Conservation (phyloP, 2,113 vertebrate genomes). For the Gymnorhina tibicen region DNA sequence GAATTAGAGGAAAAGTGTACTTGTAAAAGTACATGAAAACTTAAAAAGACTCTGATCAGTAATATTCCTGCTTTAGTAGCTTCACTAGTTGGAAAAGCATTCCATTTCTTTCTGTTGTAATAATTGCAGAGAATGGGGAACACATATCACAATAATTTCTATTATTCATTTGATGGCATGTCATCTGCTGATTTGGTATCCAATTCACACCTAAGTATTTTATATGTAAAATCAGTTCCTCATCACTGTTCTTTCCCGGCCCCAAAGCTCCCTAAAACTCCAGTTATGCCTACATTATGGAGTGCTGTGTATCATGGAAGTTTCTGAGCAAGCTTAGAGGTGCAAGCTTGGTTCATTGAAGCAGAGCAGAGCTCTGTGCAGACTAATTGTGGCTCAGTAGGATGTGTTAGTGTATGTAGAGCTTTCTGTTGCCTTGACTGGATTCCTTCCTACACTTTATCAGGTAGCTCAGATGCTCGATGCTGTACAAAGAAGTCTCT, state of each 20-base stretch:
- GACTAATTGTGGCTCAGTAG: not conserved
- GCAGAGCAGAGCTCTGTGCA: not conserved
- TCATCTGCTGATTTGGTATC: slow-evolving; percentile 10
- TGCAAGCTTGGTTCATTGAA: not conserved
- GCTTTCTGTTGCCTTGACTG: slow-evolving; percentile 20
- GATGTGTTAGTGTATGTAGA: not conserved
- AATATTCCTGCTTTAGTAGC: not conserved
- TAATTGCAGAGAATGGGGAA: not conserved
- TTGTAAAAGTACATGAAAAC: not conserved
- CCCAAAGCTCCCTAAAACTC: not conserved
- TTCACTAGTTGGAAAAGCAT: not conserved
- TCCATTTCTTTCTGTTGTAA: not conserved
- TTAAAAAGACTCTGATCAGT: not conserved
- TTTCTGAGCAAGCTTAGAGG: not conserved
- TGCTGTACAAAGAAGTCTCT: not conserved
- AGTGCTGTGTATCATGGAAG: not conserved
- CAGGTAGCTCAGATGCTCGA: not conserved
- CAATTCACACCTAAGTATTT: not conserved
- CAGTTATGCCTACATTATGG: not conserved
- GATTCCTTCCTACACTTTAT: slow-evolving; percentile 2
- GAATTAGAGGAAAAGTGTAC: not conserved
- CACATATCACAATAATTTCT: not conserved
- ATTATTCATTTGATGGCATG: slow-evolving; percentile 29
- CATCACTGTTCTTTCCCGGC: not conserved
- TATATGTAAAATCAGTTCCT: not conserved